Conservation (phyloP, 1,140 invertebrate species). For the Trichonephila inaurata region DNA sequence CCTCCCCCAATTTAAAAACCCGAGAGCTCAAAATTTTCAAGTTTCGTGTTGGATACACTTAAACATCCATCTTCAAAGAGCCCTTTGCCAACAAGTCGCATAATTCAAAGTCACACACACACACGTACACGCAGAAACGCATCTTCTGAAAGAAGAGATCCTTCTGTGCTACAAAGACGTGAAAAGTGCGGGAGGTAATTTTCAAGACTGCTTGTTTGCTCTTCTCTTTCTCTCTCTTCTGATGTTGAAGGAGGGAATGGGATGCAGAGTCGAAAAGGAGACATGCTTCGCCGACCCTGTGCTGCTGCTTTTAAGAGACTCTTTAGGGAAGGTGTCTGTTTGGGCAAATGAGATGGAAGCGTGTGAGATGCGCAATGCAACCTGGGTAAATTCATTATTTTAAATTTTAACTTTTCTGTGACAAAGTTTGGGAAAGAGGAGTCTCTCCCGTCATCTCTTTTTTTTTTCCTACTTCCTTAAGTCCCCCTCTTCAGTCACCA, state of each 20-base stretch:
- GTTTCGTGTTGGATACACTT: slow-evolving; percentile 25
- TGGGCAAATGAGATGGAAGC: slow-evolving; percentile 37
- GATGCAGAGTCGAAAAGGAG: background rate
- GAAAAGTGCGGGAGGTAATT: slow-evolving; percentile 49
- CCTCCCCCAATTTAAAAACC: slow-evolving; percentile 8
- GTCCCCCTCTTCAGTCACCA: background rate
- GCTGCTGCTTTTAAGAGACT: slow-evolving; percentile 16
- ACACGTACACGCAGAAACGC: slow-evolving; percentile 27
- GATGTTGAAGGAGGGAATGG: background rate
- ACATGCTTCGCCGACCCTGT: background rate
- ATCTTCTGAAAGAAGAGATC: slow-evolving; percentile 36
- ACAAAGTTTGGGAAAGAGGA: background rate
- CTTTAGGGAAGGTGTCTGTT: slow-evolving; percentile 25
- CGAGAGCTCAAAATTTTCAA: slow-evolving; percentile 1
- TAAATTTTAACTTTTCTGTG: slow-evolving; percentile 29
- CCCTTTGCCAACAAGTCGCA: slow-evolving; percentile 45
- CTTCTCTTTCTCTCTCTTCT: background rate
- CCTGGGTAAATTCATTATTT: slow-evolving; percentile 14
- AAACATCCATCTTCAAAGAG: slow-evolving; percentile 31
- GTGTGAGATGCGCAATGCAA: slow-evolving; percentile 1
- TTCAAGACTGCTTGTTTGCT: slow-evolving; percentile 61
- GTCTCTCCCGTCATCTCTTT: background rate
- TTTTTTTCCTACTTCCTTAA: background rate
- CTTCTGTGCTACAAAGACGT: slow-evolving; percentile 39
- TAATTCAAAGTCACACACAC: slow-evolving; percentile 51